Evolutionary conservation across 2,888 invertebrate genomes (phyloP), one percentile per base, ranked within the genome.

Genomic region (Platycheirus albimanus): DNA sequence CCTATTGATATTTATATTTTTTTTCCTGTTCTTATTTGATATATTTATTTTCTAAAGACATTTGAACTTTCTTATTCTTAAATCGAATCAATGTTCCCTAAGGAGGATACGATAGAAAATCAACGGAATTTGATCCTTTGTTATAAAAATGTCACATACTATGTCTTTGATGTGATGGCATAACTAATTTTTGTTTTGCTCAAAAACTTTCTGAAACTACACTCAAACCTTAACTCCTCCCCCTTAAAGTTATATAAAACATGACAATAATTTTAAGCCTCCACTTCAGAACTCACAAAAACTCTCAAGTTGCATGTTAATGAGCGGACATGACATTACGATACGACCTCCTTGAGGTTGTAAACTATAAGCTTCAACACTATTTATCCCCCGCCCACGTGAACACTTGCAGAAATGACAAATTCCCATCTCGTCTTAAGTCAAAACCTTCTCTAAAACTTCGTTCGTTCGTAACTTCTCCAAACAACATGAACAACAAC

Each of bases 341-440:
- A 81, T 45, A 47, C 66, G 66, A 81, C 66, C 61, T 66, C 36
- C 15, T 33, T 10, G 1, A 52, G 45, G 43, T 61, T 47, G 54
- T 76, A 63, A 71, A 71, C 71, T 61, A n/a, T n/a, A 17, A 33
- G 28, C 36, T 66, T 11, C 61, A 20, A 19, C 56, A 69, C 63
- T 70, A 67, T 52, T 72, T 66, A 61, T 47, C 41, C 11, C 61
- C 15, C 10, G 3, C 28, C 52, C 20, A 17, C 56, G 51, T 70
- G 28, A 15, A 28, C 43, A 36, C n/a, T n/a, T n/a, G n/a, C 11
- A 36, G 8, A 38, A 54, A 71, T 41, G 71, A 63, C 76, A 76
- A 81, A 76, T 81, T 76, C 71, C 20, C 81, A 71, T 76, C 80
- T 72, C 52, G 45, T 58, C 61, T 38, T 58, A 58, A 71, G 63